Base-by-base conservation (phyloP, 2,113 vertebrate genomes). In the Prochilodus magdalenae region DNA sequence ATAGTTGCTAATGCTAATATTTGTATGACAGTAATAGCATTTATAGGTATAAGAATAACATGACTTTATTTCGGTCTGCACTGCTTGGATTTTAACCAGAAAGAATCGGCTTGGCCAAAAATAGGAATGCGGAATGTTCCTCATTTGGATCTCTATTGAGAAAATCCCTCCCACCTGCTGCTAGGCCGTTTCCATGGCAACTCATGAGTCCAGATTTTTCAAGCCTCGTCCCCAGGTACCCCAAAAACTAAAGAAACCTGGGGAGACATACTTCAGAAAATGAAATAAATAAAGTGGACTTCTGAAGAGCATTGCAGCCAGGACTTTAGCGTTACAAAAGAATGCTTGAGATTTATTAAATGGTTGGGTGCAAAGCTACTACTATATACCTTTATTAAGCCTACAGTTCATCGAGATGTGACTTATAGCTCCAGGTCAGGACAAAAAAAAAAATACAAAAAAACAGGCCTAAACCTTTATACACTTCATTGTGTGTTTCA, bases 151-250 rank as follows among this genome's bases (percentile, higher is more conserved):
- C 80, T 82, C 78, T 77, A 75, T 76, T 78, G 84, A 85, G 83
- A 76, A 82, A 87, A 83, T 79, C 75, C 62, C 83, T 77, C 85
- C 74, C 71, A 73, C 73, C 80, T 75, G 83, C 86, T 72, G 65
- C 80, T 85, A 81, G 81, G 75, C 80, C 66, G 84, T 87, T 88
- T 82, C 85, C 63, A 88, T 85, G 78, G 79, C 80, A 87, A 90
- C 83, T 51, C 57, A 75, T 82, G 78, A 82, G 81, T 86, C 80
- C 73, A 83, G 67, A 62, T 36, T 73, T 70, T 27, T 71, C 40
- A 29, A 83, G 77, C 59, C 75, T 78, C 40, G 53, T 81, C 75
- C 79, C 84, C 36, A 81, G 75, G 79, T 80, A 76, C 73, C 81
- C 72, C 63, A 33, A 77, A 83, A 63, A 47, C 53, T 59, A 16